Evolutionary conservation across 1,140 invertebrate genomes (phyloP).

Genomic region (Bursaphelenchus mucronatus): DNA sequence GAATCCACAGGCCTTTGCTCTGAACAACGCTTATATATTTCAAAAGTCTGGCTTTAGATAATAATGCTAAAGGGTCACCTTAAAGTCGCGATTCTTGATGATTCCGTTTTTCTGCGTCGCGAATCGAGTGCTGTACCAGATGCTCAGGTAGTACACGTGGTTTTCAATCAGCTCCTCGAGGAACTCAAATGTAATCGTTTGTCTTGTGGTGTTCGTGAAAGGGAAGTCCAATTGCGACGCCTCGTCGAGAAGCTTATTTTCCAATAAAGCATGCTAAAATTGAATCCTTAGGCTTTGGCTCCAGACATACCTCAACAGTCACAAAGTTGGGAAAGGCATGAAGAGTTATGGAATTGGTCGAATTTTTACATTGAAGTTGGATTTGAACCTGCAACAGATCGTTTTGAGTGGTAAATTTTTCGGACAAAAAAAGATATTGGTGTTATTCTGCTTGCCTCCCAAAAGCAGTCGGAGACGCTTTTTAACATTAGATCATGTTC

Average conservation of each 20-base stretch:
- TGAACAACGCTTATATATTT: no score
- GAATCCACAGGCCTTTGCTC: conserved; percentile 22
- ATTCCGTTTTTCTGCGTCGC: conserved; percentile 4
- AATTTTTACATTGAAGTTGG: conserved; percentile 19
- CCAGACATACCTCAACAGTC: conserved; percentile 1
- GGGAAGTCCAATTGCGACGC: not conserved
- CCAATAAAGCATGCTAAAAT: conserved; percentile 14
- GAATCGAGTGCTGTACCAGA: conserved; percentile 17
- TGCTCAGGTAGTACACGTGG: conserved; percentile 21
- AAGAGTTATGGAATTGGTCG: conserved; percentile 4
- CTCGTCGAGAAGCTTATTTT: not conserved
- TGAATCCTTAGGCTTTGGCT: no score
- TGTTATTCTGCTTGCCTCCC: no score
- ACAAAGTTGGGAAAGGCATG: conserved; percentile 19
- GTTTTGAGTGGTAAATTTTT: no score
- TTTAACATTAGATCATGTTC: no score
- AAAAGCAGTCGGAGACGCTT: no score
- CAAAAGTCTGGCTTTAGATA: no score
- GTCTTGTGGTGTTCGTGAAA: not conserved
- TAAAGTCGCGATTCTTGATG: conserved; percentile 8
- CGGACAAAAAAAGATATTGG: no score
- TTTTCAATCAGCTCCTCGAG: not conserved
- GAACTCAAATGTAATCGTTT: not conserved
- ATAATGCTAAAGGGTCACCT: not conserved
- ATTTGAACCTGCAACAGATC: conserved; percentile 24